Evolutionary conservation across 2,888 invertebrate genomes (phyloP).

Genomic region (Aspidiotus destructor): DNA sequence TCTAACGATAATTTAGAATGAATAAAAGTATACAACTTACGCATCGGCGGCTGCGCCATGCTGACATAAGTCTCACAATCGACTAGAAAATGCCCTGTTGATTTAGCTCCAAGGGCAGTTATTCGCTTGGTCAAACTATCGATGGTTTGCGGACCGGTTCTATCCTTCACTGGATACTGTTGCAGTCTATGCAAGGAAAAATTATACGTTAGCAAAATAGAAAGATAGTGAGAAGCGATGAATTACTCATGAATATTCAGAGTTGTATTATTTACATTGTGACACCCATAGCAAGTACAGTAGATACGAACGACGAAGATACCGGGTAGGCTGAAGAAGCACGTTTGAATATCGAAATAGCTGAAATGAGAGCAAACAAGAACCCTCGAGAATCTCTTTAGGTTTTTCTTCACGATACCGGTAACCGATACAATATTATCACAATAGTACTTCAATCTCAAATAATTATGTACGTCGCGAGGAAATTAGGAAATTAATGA

Average conservation of each 20-base stretch:
- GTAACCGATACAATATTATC: too few relatives aligned
- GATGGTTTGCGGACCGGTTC: slow-evolving; percentile 81
- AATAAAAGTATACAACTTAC: slow-evolving; percentile 40
- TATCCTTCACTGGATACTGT: slow-evolving; percentile 75
- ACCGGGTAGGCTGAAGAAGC: too few relatives aligned
- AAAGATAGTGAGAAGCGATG: not conserved
- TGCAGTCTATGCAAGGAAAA: slow-evolving; percentile 52
- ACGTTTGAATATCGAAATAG: too few relatives aligned
- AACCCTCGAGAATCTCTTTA: too few relatives aligned
- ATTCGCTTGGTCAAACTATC: slow-evolving; percentile 79
- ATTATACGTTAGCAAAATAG: not conserved
- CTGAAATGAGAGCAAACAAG: too few relatives aligned
- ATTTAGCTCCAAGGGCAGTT: slow-evolving; percentile 72
- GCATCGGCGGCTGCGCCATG: slow-evolving; percentile 53
- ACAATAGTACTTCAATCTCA: too few relatives aligned
- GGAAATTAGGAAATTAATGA: too few relatives aligned
- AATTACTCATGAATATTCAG: not conserved
- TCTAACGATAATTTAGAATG: not conserved
- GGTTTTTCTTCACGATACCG: too few relatives aligned
- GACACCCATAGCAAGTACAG: slow-evolving; percentile 10
- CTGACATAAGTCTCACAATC: slow-evolving; percentile 84
- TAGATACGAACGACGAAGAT: not conserved
- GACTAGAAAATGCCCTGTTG: slow-evolving; percentile 81
- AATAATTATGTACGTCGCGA: too few relatives aligned
- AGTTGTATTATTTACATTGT: slow-evolving; percentile 17